phyloP scores from a whole-genome alignment of 2,888 invertebrate species.

The Argyresthia albistria region DNA sequence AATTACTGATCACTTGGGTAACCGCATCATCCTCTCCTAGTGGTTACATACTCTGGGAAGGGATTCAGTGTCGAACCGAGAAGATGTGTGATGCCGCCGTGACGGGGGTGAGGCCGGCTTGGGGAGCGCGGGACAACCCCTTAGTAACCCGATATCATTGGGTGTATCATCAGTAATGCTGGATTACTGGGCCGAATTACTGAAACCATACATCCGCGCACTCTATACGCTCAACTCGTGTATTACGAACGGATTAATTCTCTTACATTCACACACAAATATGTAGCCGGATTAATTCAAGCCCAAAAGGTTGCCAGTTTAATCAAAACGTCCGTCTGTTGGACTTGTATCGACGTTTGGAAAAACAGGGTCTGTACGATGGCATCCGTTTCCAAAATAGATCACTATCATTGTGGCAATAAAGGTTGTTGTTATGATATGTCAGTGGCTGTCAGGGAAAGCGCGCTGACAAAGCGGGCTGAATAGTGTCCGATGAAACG shows the following conservation, averaged over 20 bases:
- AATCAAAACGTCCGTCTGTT: neutral
- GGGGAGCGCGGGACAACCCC: slow-evolving; percentile 26
- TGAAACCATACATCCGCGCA: slow-evolving; percentile 62
- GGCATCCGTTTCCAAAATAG: neutral
- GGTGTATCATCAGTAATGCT: slow-evolving; percentile 24
- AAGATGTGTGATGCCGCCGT: slow-evolving; percentile 18
- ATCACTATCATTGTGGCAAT: neutral
- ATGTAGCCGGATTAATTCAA: neutral
- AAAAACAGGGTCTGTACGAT: neutral
- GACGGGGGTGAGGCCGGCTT: slow-evolving; percentile 30
- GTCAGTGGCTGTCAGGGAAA: slow-evolving; percentile 16
- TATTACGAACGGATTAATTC: slow-evolving; percentile 57
- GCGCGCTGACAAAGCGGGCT: slow-evolving; percentile 33
- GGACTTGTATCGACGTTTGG: too few relatives aligned
- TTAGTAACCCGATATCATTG: slow-evolving; percentile 53
- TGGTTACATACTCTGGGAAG: neutral
- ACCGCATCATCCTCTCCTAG: neutral
- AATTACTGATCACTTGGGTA: neutral
- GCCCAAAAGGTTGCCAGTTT: neutral
- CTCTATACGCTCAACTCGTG: slow-evolving; percentile 49
- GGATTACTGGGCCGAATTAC: slow-evolving; percentile 68
- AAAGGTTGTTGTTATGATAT: slow-evolving; percentile 12
- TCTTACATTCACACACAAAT: slow-evolving; percentile 43
- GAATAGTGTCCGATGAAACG: slow-evolving; percentile 36
- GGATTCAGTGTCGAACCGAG: neutral